Conservation (phyloP, 1,140 invertebrate species). For the Euschistus heros region DNA sequence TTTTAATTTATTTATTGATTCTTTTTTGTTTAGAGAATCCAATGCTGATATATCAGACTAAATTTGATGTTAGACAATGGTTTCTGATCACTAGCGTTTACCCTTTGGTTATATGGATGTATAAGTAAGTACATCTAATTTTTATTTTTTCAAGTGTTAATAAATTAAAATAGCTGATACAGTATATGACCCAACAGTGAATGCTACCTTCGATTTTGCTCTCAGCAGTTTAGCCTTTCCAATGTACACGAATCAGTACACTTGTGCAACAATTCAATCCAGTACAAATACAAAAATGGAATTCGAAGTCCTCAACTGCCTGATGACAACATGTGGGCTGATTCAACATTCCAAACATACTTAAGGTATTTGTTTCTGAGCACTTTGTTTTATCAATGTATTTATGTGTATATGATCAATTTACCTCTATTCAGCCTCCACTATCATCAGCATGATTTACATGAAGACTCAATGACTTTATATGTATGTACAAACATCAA, state of each 20-base stretch:
- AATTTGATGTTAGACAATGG: conserved; percentile 90
- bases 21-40: conserved; percentile 68
- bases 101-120: conserved; percentile 89
- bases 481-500: no score
- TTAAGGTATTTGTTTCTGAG: not conserved
- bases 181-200: conserved; percentile 44
- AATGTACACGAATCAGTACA: conserved; percentile 88
- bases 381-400: no score
- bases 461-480: no score
- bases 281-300: conserved; percentile 77
- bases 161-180: no score
- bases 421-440: no score
- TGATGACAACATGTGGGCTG: conserved; percentile 59
- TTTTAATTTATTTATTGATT: conserved; percentile 4
- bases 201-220: conserved; percentile 85
- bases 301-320: conserved; percentile 61
- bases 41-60: conserved; percentile 76
- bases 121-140: conserved; percentile 48
- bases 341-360: not conserved
- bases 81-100: conserved; percentile 83
- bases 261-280: conserved; percentile 86
- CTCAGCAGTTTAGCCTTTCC: conserved; percentile 76
- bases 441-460: no score
- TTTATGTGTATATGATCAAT: no score
- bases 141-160: no score